Evolutionary conservation across 2,113 vertebrate species (phyloP), one percentile per base, ranked within the genome.

Genomic region (Rhabdornis inornatus): DNA sequence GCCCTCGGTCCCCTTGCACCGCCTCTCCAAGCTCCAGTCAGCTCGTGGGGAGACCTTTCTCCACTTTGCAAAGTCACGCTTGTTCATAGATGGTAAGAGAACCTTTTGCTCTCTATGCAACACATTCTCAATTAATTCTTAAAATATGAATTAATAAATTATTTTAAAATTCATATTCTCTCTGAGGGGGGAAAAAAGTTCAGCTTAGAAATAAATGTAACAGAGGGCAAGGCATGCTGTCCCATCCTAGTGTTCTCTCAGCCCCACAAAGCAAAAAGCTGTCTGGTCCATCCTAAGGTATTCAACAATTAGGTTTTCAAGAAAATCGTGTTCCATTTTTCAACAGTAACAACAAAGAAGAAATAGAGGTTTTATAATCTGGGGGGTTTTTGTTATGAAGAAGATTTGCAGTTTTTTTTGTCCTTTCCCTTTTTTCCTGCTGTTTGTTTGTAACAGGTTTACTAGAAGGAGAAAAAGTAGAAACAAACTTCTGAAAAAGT

Each of bases 51-150:
- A 99, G 59, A 98, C 77, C n/a, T 98, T 99, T 87, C 94, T 98
- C 87, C 98, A 98, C 96, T 99, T 99, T 93, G 98, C 98, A 40
- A 99, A 99, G 97, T 99, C 98, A 18, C 96, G 93, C 45, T 93
- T 44, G 44, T 99, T 98, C 96, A 93, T 98, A 80, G 98, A 99
- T 35, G 99, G 99, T 99, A 98, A 98, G 97, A 78, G 71, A 91
- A 72, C 21, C 63, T 47, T 24, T 72, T 70, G 13, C 23, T 86
- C 8, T 75, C 15, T 17, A 17, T 45, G 6, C 24, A 70, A 39
- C 15, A 31, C 18, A 3, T 65, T 75, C 33, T 84, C 11, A 86
- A 37, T 56, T 47, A 31, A 52, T 45, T 75, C 24, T 47, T 75
- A 53, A 53, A 53, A 55, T 68, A 57, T 30, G 1, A 37, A 31